A percentile compares a stretch with the other conserved stretches of the same genome.
Evolutionary conservation across 2,888 invertebrate genomes (phyloP).

Genomic region (Drosophila imparisetae): DNA sequence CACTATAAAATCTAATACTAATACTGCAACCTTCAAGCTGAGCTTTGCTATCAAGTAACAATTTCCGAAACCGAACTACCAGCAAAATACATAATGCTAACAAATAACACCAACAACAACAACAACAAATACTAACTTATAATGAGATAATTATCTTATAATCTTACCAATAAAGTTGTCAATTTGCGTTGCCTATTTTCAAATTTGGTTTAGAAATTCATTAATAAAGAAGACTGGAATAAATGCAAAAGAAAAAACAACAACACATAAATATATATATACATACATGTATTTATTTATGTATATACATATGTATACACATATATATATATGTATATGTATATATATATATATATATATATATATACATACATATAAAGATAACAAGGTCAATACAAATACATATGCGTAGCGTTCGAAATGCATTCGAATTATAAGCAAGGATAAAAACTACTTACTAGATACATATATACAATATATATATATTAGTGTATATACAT

Average conservation of each 20-base stretch:
- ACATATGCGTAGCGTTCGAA: conserved; percentile 48
- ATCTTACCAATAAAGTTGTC: conserved; percentile 57
- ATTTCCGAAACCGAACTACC: conserved; percentile 49
- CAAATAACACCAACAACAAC: conserved; percentile 11
- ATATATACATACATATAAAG: conserved; percentile 17
- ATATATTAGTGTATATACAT: conserved; percentile 11
- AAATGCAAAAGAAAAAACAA: conserved; percentile 58
- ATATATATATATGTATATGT: conserved; percentile 36
- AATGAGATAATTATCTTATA: conserved; percentile 27
- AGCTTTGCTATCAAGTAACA: conserved; percentile 62
- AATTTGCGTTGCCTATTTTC: conserved; percentile 57
- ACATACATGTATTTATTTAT: conserved; percentile 37
- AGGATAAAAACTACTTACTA: conserved; percentile 31
- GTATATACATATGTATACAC: conserved; percentile 41
- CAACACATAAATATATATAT: conserved; percentile 43
- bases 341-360: conserved; percentile 38
- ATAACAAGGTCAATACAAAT: conserved; percentile 47
- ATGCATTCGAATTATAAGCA: conserved; percentile 39
- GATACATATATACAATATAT: conserved; percentile 15
- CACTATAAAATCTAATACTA: conserved; percentile 55
- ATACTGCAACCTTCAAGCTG: conserved; percentile 63
- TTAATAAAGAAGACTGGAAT: conserved; percentile 74
- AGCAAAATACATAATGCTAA: conserved; percentile 19
- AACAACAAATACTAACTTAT: conserved; percentile 24
- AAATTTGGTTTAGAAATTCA: conserved; percentile 53